A percentile compares a stretch with the other conserved stretches of the same genome.
phyloP scores from a whole-genome alignment of 2,113 vertebrate genomes.

The Triplophysa tibetana region DNA sequence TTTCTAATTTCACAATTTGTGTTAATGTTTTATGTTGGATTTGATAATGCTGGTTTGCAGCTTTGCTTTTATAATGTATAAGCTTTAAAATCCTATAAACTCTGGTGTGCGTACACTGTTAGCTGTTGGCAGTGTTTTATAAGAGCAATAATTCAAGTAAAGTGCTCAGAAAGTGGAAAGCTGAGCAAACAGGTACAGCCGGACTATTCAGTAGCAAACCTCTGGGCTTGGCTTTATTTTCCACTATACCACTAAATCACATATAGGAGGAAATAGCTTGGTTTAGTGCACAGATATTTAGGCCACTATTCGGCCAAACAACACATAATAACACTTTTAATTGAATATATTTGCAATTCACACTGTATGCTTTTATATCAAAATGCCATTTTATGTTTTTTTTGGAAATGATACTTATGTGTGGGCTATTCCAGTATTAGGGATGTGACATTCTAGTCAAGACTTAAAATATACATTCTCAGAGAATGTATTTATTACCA shows the following conservation, averaged over 20 bases:
- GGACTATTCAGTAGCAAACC: not conserved
- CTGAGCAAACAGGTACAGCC: constrained; percentile 12
- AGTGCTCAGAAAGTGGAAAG: constrained; percentile 10
- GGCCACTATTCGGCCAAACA: not conserved
- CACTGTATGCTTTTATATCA: no score
- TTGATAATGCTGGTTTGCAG: constrained; percentile 14
- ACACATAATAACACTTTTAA: not conserved
- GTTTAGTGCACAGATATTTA: not conserved
- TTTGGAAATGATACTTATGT: no score
- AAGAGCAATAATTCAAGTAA: constrained; percentile 25
- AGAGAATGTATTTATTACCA: no score
- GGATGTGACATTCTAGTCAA: no score
- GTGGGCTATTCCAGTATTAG: no score
- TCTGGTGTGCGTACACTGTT: constrained; percentile 12
- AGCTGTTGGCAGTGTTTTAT: constrained; percentile 26
- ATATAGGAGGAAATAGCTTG: not conserved
- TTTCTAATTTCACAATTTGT: not conserved
- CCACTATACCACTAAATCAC: constrained; percentile 1
- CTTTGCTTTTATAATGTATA: constrained; percentile 11
- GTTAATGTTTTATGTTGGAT: constrained; percentile 15
- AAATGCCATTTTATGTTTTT: no score
- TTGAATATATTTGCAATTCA: not conserved
- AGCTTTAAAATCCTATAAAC: constrained; percentile 20
- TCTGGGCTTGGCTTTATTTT: not conserved
- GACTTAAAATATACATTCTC: no score